Conservation (phyloP, 2,888 invertebrate species). For the Drosophila helvetica region DNA sequence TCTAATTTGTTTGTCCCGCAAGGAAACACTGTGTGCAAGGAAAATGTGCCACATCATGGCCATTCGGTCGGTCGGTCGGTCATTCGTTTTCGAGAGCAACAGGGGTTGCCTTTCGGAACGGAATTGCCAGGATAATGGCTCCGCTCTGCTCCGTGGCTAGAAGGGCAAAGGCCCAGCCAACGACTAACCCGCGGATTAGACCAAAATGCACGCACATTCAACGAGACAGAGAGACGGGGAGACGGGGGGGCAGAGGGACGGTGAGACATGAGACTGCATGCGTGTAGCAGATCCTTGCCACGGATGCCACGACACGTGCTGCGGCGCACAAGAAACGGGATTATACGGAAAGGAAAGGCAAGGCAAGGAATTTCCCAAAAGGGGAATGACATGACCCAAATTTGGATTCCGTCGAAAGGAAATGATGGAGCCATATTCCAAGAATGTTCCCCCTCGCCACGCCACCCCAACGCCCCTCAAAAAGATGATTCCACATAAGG, state of each 20-base stretch:
- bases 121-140: background rate
- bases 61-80: slow-evolving; percentile 5
- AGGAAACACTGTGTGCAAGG: slow-evolving; percentile 24
- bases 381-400: background rate
- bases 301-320: slow-evolving; percentile 73
- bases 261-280: background rate
- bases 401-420: background rate
- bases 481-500: slow-evolving; percentile 6
- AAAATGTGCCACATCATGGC: slow-evolving; percentile 68
- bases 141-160: background rate
- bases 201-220: slow-evolving; percentile 73
- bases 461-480: too few relatives aligned
- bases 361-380: slow-evolving; percentile 8
- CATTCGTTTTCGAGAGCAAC: slow-evolving; percentile 32
- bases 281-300: slow-evolving; percentile 58
- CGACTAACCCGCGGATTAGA: slow-evolving; percentile 77
- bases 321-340: slow-evolving; percentile 31
- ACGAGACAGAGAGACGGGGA: slow-evolving; percentile 40
- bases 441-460: slow-evolving; percentile 22
- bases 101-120: slow-evolving; percentile 38
- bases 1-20: slow-evolving; percentile 76
- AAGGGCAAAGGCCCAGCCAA: slow-evolving; percentile 1
- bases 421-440: slow-evolving; percentile 9
- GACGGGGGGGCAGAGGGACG: background rate
- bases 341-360: slow-evolving; percentile 16